Evolutionary conservation across 1,140 invertebrate species (phyloP).

Genomic region (Euschistus heros): DNA sequence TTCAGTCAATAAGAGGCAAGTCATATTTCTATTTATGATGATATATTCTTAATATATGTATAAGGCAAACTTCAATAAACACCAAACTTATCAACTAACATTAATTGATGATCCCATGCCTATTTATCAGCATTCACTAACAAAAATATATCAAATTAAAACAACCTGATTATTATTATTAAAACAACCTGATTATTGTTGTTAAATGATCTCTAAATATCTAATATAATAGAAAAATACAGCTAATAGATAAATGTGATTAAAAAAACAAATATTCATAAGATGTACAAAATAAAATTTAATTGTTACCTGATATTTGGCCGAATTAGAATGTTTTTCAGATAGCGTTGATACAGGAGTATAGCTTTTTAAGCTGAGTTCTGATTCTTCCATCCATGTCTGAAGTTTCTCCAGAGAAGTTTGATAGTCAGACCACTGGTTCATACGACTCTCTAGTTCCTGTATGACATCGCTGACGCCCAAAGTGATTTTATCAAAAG

Average conservation of each 20-base stretch:
- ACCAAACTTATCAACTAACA: too few species aligned
- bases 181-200: neutral
- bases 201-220: neutral
- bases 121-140: neutral
- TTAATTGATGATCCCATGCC: neutral
- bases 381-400: slow-evolving; percentile 74
- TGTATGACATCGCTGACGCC: slow-evolving; percentile 63
- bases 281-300: neutral
- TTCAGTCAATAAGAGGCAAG: too few species aligned
- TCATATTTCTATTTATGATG: too few species aligned
- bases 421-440: slow-evolving; percentile 87
- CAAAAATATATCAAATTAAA: neutral
- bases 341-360: slow-evolving; percentile 69
- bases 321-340: slow-evolving; percentile 81
- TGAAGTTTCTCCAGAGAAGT: slow-evolving; percentile 70
- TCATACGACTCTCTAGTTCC: slow-evolving; percentile 68
- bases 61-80: too few species aligned
- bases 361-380: slow-evolving; percentile 79
- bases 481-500: slow-evolving; percentile 71
- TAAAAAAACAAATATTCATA: neutral
- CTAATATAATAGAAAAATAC: neutral
- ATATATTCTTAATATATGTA: too few species aligned
- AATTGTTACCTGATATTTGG: slow-evolving; percentile 72
- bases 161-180: neutral
- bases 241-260: neutral